Base-by-base conservation (phyloP, 2,888 invertebrate species). In the Sesia apiformis region DNA sequence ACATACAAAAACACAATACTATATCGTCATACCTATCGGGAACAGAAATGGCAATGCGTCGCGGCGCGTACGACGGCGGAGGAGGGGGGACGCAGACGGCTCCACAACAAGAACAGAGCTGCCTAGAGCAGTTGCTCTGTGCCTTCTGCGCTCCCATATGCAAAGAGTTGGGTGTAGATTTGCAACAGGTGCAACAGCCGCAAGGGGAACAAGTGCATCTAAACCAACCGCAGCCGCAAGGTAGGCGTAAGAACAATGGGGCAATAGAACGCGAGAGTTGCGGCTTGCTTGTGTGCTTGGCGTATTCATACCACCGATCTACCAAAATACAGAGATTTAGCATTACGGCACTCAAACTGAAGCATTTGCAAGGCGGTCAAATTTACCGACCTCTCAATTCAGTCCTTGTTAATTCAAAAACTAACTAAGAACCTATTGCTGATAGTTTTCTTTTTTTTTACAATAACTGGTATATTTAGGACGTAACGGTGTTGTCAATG, bases 111-210 rank as follows among this genome's bases (percentile, higher is more conserved):
- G 81, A 83, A 57, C 83, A 77, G 62, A 71, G 76, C 67, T 89
- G 87, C 55, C 75, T 90, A 4, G 90, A 90, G 54, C 85, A 84
- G 59, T 69, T 90, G 56, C 80, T 89, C 52, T 90, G 90, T 52
- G 85, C 88, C 0, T 78, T 90, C 3, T 90, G 90, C 70, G 53
- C 83, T 0, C 90, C 90, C 56, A 82, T 90, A 63, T 90, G 90
- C 76, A 90, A 90, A 78, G 90, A 90, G 70, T 3, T 90, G 43
- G 90, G 90, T 5, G 63, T 90, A 0, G 88, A 90, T 52, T 63
- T 89, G 54, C 79, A 84, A 54, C 86, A 84, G 53, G 38, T 78
- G 52, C 72, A 74, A 51, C 69, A 69, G 4, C 73, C 69, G 53
- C 68, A 70, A 4, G 67, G 69, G 4, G 82, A 78, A 38, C 76